phyloP scores from a whole-genome alignment of 2,888 invertebrate genomes.

The Metallyticus violacea region DNA sequence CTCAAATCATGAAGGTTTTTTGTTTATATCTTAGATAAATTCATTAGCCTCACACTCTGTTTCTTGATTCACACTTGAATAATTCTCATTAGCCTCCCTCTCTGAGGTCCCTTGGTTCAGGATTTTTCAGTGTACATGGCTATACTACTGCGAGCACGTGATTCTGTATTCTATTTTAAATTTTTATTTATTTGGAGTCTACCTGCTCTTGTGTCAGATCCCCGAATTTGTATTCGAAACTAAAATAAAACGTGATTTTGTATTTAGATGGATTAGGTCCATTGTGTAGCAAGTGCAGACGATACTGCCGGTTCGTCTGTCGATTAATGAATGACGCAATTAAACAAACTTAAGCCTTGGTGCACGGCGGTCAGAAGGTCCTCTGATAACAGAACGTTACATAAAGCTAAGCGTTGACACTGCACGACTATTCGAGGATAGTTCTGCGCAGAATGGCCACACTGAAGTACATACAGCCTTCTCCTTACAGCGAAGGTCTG shows the following conservation, averaged over 20 bases:
- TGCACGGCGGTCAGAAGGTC: neutral
- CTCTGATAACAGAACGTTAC: neutral
- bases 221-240: neutral
- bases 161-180: neutral
- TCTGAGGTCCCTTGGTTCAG: no score
- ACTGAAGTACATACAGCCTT: conserved; percentile 50
- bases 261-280: neutral
- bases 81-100: no score
- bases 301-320: neutral
- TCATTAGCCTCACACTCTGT: no score
- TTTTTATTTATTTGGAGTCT: no score
- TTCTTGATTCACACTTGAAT: no score
- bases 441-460: conserved; percentile 49
- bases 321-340: neutral
- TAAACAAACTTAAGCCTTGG: neutral
- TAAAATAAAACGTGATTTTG: neutral
- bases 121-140: no score
- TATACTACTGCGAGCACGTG: no score
- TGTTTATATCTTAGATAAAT: no score
- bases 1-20: no score
- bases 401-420: neutral
- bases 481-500: conserved; percentile 48
- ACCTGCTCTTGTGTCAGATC: no score
- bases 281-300: neutral
- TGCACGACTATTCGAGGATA: neutral